Evolutionary conservation across 2,888 invertebrate genomes (phyloP), one percentile per base, ranked within the genome.

Genomic region (Xylocampa areola): DNA sequence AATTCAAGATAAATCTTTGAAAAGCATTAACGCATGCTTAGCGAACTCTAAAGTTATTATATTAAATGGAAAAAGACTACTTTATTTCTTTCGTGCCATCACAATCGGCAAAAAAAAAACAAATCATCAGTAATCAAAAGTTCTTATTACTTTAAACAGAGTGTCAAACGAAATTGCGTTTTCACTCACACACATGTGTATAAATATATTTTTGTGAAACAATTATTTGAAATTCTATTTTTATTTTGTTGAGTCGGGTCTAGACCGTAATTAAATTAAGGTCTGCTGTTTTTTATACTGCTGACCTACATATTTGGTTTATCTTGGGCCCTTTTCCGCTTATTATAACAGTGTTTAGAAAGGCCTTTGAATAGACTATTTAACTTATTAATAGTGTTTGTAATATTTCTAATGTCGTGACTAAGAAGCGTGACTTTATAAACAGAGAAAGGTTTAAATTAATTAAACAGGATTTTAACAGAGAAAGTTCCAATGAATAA

Each of bases 181-280:
- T 11, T 33, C 1, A 44, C 14, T n/a, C 23, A 16, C 40, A 66
- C 19, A 16, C 40, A 66, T 16, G 23, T 29, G 30, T 53, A 49
- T 48, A 45, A 45, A 66, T 25, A n/a, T 32, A 29, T 32, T 43
- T 60, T 41, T 30, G 19, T 19, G 17, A 21, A 47, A 23, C 5
- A 36, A 48, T 66, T 37, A 53, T 60, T 54, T 49, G 33, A 37
- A 52, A 59, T 52, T 40, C 43, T 37, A 33, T 36, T 50, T 63
- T 57, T 64, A 62, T 65, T n/a, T 65, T 60, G 54, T 45, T 33
- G 13, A 65, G 48, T 48, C n/a, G 27, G 14, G 29, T 19, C 14
- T 21, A 43, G 48, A 45, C 47, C 53, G 36, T 41, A 41, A 61
- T 47, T 7, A 41, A 66, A 66, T 61, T 65, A 54, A 32, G 36